phyloP scores from a whole-genome alignment of 2,888 invertebrate genomes.

The Calameuta idolon region DNA sequence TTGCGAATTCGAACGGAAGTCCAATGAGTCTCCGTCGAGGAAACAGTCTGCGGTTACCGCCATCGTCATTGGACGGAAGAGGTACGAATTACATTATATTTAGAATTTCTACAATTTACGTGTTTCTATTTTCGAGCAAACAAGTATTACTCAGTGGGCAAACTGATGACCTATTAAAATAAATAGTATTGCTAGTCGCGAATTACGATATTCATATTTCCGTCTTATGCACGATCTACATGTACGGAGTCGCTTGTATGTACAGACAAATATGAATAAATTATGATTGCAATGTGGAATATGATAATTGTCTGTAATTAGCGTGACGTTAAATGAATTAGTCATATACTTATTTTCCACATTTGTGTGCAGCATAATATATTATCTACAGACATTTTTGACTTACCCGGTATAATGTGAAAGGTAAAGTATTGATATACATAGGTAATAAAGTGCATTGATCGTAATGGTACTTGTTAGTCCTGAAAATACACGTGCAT shows the following conservation, averaged over 20 bases:
- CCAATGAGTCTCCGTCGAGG: constrained; percentile 31
- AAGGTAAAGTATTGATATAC: not conserved
- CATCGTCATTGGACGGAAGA: constrained; percentile 6
- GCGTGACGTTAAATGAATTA: not conserved
- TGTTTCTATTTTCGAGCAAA: not conserved
- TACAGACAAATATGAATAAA: not conserved
- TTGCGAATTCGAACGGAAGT: constrained; percentile 10
- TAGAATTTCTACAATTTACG: not conserved
- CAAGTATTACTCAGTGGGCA: not conserved
- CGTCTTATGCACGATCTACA: not conserved
- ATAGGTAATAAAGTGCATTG: not conserved
- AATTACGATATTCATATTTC: not conserved
- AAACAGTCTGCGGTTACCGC: constrained; percentile 33
- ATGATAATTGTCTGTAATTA: not conserved
- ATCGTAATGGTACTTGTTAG: not conserved
- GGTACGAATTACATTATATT: not conserved
- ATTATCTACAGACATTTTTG: not conserved
- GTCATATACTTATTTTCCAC: not conserved
- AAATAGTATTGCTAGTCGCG: not conserved
- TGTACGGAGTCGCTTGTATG: not conserved
- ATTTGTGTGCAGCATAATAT: not conserved
- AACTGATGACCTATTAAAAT: not conserved
- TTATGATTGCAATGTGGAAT: not conserved
- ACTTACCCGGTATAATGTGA: not conserved
- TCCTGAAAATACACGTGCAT: not conserved